Evolutionary conservation across 2,797 vertebrate genomes (phyloP).

Genomic region (Neomorphus geoffroyi): DNA sequence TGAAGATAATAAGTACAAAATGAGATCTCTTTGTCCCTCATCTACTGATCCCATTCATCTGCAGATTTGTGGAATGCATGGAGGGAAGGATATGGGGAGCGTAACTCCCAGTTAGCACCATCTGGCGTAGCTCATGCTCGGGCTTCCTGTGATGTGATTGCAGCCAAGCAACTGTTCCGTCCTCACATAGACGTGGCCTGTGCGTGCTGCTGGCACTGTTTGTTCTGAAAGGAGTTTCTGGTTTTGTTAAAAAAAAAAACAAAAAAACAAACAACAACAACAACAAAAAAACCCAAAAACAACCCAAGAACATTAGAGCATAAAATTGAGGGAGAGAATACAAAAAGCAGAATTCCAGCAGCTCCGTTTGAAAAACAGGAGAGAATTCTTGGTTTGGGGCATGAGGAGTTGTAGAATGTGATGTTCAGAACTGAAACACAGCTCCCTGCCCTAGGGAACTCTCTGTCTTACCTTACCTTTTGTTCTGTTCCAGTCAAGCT

Average conservation of each 20-base stretch:
- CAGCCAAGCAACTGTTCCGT: neutral
- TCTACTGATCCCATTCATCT: neutral
- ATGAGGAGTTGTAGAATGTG: rapidly evolving
- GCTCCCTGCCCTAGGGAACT: neutral
- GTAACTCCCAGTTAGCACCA: neutral
- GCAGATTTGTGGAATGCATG: neutral
- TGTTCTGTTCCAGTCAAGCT: slow-evolving; percentile 19
- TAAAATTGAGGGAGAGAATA: neutral
- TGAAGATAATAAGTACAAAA: neutral
- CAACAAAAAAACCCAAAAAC: too few species aligned
- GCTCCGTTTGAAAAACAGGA: rapidly evolving
- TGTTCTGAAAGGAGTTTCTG: neutral
- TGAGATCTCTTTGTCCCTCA: neutral
- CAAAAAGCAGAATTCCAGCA: neutral
- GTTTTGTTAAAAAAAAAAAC: neutral
- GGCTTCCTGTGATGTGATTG: neutral
- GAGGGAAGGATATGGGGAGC: neutral
- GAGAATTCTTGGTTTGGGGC: neutral
- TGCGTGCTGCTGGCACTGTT: neutral
- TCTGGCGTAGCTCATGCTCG: neutral
- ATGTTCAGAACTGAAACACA: neutral
- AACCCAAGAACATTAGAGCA: neutral
- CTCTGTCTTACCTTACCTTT: neutral
- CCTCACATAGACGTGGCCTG: neutral
- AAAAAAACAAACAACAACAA: too few species aligned